Evolutionary conservation across 2,888 invertebrate genomes (phyloP).

Genomic region (Drosophila nigricruria): DNA sequence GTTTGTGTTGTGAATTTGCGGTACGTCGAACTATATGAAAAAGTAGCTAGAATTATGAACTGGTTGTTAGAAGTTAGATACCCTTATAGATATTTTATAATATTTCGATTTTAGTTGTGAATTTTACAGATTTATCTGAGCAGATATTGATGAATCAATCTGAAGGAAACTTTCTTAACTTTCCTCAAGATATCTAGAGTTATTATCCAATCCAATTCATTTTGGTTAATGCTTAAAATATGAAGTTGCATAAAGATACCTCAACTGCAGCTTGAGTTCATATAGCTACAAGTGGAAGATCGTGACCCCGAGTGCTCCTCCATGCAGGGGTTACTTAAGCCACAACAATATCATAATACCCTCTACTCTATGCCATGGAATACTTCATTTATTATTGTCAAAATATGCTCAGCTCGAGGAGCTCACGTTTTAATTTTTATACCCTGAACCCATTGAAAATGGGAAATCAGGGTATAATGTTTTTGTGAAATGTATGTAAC

Average conservation of each 20-base stretch:
- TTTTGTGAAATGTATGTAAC: too few species aligned
- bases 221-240: neutral
- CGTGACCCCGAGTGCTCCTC: neutral
- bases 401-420: slow-evolving; percentile 60
- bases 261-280: neutral
- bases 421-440: slow-evolving; percentile 80
- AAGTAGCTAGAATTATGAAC: neutral
- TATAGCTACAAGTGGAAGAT: neutral
- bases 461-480: too few species aligned
- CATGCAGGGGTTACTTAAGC: neutral
- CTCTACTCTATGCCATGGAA: slow-evolving; percentile 19
- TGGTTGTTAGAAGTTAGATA: neutral
- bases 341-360: neutral
- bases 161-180: too few species aligned
- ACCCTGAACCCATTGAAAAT: too few species aligned
- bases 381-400: slow-evolving; percentile 66
- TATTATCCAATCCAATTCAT: neutral
- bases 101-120: too few species aligned
- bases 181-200: too few species aligned
- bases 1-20: slow-evolving; percentile 70
- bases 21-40: slow-evolving; percentile 23
- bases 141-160: too few species aligned
- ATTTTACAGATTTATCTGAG: too few species aligned
- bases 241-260: neutral
- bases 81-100: slow-evolving; percentile 6